Base-by-base conservation (phyloP, 2,797 vertebrate genomes). In the Takifugu rubripes region DNA sequence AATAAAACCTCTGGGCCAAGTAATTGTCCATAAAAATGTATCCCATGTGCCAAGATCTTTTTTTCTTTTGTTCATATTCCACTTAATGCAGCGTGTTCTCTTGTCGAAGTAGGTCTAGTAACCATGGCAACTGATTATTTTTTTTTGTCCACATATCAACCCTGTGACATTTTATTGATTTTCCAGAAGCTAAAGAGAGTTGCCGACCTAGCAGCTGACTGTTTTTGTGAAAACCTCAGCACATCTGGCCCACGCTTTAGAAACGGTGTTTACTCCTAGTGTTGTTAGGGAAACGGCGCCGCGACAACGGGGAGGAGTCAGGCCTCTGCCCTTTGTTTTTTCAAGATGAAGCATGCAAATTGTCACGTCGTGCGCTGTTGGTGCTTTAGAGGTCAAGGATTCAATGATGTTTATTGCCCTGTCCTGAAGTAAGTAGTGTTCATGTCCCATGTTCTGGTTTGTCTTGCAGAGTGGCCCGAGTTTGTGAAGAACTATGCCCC, bases 401-500 rank as follows among this genome's bases (percentile, higher is more conserved):
- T 29, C 27, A 29, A 29, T 4, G 27, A 29, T 7, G 4, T 29
- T 29, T 9, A 33, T 33, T 11, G 27, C 7, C 33, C 33, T 33
- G 6, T 33, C 33, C 33, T 33, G 33, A 33, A 14, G 4, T 10
- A 40, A 21, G 49, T 21, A 21, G 21, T 21, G 21, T 21, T 43
- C n/a, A 11, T 2, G 40, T 33, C 17, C 3, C 14, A 3, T 43
- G 1, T 0, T 58, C 52, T 76, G 17, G 2, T 64, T 66, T 54
- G 8, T 73, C 54, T 50, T 78, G 21, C 91, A 99, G 97, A 99
- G 76, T 99, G 97, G 97, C 97, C 97, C 0, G 96, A 99, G 79
- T 99, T 99, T 0, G 95, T 99, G 72, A 93, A 92, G 59, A 98
- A 96, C 88, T 97, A 98, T 0, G 93, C 95, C 0, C 97, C 97